Evolutionary conservation across 2,888 invertebrate genomes (phyloP), one percentile per base, ranked within the genome.

Genomic region (Lasius platythorax): DNA sequence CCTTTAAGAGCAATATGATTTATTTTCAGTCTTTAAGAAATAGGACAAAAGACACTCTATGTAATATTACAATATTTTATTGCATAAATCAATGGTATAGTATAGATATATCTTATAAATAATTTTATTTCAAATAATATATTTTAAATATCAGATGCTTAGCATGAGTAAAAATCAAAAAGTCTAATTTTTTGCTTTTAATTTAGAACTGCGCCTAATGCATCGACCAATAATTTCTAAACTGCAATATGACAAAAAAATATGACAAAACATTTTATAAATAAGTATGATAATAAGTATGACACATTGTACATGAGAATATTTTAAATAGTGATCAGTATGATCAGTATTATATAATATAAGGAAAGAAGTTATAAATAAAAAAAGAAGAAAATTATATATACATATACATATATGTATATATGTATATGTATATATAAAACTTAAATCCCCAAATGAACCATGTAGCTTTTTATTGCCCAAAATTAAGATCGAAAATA

Each of bases 161-260:
- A 58, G 82, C 23, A 72, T 53, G 73, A 88, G 83, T 81, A 61
- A 40, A 63, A 46, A 40, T 73, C 43, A 67, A 33, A 53, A 66
- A 74, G 28, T 63, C 46, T 18, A 53, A 82, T 66, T 43, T 53
- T 53, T 2, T 56, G 56, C n/a, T 43, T n/a, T 78, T 67, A 67
- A 78, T 78, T 78, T 56, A 58, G 43, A 30, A 3, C 30, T 56
- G 43, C n/a, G 11, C n/a, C 15, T 40, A 66, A 66, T 50, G 4
- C 1, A 5, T 56, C 15, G 37, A 40, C 18, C 76, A 40, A 76
- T n/a, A 76, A 28, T 76, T 67, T 66, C 56, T 53, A 76, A 76
- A 76, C n/a, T 67, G 1, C 28, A 76, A 37, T 50, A 40, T 43
- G 4, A 37, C n/a, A 3, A 33, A 43, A 66, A 46, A 23, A 23